phyloP scores from a whole-genome alignment of 1,140 invertebrate genomes.

The Orchestia grillus region DNA sequence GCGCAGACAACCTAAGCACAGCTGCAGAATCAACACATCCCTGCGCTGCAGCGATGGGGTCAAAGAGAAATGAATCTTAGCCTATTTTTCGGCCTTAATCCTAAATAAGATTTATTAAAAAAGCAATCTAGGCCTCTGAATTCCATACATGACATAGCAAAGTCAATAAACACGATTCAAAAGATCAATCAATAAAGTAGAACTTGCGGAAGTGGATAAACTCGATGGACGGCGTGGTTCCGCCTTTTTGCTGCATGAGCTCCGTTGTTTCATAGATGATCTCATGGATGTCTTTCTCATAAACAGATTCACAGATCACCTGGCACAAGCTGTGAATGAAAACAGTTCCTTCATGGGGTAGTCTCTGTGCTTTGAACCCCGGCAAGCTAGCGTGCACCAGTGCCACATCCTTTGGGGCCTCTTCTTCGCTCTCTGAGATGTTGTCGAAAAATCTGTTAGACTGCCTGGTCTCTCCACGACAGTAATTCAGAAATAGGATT shows the following conservation, averaged over 20 bases:
- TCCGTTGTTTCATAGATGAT: conserved; percentile 17
- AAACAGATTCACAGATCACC: neutral
- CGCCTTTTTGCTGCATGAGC: neutral
- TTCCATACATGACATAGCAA: neutral
- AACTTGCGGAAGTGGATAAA: neutral
- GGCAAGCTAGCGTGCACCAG: neutral
- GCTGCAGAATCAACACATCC: too few species aligned
- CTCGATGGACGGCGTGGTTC: conserved; percentile 3
- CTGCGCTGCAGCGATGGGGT: too few species aligned
- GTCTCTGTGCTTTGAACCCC: conserved; percentile 12
- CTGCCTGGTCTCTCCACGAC: neutral
- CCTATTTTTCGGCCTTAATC: too few species aligned
- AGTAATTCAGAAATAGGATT: conserved; percentile 14
- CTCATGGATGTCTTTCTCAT: conserved; percentile 35
- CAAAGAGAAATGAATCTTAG: too few species aligned
- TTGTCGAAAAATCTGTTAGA: neutral
- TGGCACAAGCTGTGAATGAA: neutral
- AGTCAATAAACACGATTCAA: too few species aligned
- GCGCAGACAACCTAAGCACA: too few species aligned
- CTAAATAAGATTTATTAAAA: neutral
- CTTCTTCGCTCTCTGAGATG: neutral
- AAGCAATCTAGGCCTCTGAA: neutral
- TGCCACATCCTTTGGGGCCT: neutral
- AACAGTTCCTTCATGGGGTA: neutral
- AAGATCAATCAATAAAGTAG: conserved; percentile 37